phyloP scores from a whole-genome alignment of 2,888 invertebrate species.

The Exephanes ischioxanthus region DNA sequence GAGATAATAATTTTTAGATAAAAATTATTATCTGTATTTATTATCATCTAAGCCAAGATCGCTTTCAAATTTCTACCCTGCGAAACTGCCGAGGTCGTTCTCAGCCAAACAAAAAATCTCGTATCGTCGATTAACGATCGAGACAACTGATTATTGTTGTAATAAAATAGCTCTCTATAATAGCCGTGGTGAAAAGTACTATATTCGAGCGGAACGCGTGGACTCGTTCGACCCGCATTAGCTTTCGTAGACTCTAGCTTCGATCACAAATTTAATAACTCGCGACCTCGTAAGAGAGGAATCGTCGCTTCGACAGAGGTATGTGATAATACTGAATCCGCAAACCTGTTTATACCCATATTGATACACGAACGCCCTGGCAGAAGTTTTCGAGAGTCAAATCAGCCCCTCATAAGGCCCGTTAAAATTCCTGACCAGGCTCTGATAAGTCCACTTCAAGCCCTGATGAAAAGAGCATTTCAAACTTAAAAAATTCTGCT shows the following conservation, averaged over 20 bases:
- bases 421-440: too few relatives aligned
- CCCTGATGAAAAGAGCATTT: too few relatives aligned
- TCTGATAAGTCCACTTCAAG: too few relatives aligned
- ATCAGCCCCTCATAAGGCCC: too few relatives aligned
- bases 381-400: not conserved
- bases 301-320: slow-evolving; percentile 4
- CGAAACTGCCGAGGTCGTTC: not conserved
- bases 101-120: not conserved
- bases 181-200: not conserved
- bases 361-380: not conserved
- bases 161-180: not conserved
- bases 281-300: slow-evolving; percentile 3
- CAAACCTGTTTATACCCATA: not conserved
- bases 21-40: too few relatives aligned
- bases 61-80: not conserved
- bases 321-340: slow-evolving; percentile 12
- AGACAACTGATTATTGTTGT: not conserved
- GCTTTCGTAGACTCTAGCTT: slow-evolving; percentile 52
- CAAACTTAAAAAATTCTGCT: not conserved
- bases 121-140: not conserved
- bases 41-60: not conserved
- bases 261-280: slow-evolving; percentile 14
- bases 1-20: too few relatives aligned
- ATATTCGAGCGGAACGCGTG: slow-evolving; percentile 5
- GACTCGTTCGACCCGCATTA: slow-evolving; percentile 9